phyloP scores from a whole-genome alignment of 2,113 vertebrate species.

The Prolemur simus region DNA sequence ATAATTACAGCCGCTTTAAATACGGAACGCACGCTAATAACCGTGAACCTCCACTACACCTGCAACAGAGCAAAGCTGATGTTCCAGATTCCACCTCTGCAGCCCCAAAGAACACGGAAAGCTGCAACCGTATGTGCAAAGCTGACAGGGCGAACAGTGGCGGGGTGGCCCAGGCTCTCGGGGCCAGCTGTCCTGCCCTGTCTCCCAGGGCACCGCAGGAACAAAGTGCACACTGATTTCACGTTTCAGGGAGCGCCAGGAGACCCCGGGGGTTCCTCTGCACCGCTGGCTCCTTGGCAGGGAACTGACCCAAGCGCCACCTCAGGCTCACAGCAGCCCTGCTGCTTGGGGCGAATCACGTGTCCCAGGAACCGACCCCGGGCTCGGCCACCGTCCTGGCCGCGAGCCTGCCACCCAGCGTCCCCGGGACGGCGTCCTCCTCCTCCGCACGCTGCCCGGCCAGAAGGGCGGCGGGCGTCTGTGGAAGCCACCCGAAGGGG shows the following conservation, averaged over 20 bases:
- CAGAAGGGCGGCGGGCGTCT: background rate
- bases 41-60: background rate
- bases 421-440: too few relatives aligned
- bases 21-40: background rate
- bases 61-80: background rate
- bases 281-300: background rate
- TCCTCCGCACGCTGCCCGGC: background rate
- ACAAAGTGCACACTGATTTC: background rate
- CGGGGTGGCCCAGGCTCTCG: background rate
- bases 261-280: background rate
- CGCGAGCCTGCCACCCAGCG: accelerated
- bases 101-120: background rate
- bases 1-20: background rate
- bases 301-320: background rate
- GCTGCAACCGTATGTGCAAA: background rate
- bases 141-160: background rate
- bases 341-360: background rate
- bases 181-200: background rate
- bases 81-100: background rate
- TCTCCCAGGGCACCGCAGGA: background rate
- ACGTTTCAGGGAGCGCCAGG: background rate
- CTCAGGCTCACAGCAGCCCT: background rate
- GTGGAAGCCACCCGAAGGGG: background rate
- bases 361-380: background rate
- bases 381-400: background rate